Evolutionary conservation across 2,113 vertebrate species (phyloP).

Genomic region (Heterochromis multidens): DNA sequence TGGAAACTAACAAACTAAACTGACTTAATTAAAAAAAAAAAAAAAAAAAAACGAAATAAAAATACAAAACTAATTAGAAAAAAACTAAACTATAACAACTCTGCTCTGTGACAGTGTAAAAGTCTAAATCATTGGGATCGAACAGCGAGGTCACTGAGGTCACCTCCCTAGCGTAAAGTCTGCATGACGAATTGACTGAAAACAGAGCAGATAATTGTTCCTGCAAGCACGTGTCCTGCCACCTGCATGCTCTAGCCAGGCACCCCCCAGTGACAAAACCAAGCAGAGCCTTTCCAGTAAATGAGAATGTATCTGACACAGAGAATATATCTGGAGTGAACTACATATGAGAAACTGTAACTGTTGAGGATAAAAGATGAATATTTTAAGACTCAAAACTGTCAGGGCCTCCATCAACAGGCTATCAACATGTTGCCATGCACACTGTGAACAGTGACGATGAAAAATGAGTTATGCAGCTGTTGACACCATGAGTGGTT

Average conservation of each 20-base stretch:
- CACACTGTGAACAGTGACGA: constrained; percentile 46
- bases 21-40: background rate
- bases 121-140: background rate
- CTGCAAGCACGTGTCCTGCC: background rate
- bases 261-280: background rate
- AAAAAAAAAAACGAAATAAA: too few species aligned
- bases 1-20: background rate
- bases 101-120: rapidly evolving
- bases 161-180: background rate
- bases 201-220: background rate
- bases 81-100: too few species aligned
- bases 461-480: constrained; percentile 45
- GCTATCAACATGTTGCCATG: constrained; percentile 26
- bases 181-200: background rate
- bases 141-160: rapidly evolving
- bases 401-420: constrained; percentile 5
- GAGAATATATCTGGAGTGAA: background rate
- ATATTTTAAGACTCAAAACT: background rate
- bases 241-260: rapidly evolving
- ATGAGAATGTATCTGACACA: background rate
- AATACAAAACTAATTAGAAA: too few species aligned
- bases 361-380: background rate
- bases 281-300: background rate
- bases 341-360: background rate
- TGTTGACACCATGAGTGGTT: constrained; percentile 47